Conservation (phyloP, 1,140 invertebrate genomes). For the Melanaphis sacchari region DNA sequence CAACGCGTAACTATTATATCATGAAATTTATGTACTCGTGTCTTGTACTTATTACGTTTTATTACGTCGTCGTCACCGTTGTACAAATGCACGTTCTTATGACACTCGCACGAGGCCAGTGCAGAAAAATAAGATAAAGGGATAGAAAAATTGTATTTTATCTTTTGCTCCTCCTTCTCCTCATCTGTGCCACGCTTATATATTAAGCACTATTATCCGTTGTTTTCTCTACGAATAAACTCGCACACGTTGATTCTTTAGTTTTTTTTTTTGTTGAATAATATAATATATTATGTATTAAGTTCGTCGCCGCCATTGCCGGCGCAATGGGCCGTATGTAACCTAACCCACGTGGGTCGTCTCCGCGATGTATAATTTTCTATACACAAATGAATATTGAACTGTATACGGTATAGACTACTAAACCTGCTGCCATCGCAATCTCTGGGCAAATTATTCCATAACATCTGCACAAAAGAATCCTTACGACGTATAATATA, state of each 20-base stretch:
- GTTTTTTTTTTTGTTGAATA: slow-evolving; percentile 9
- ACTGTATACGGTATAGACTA: not conserved
- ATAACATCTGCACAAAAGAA: slow-evolving; percentile 43
- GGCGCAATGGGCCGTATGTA: not conserved
- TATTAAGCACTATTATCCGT: not conserved
- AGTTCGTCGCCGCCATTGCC: not conserved
- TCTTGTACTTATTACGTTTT: slow-evolving; percentile 41
- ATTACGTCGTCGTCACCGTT: not conserved
- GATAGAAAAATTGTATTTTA: slow-evolving; percentile 13
- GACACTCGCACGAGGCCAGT: not conserved
- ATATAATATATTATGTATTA: slow-evolving; percentile 21
- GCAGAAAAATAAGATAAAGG: not conserved
- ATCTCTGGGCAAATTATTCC: slow-evolving; percentile 36
- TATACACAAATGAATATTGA: not conserved
- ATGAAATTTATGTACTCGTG: slow-evolving; percentile 42
- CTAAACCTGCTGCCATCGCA: not conserved
- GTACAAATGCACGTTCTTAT: not conserved
- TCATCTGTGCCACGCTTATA: not conserved
- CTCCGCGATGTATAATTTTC: not conserved
- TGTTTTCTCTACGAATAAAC: not conserved
- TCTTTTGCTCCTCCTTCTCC: not conserved
- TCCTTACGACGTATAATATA: not conserved
- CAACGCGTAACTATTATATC: slow-evolving; percentile 13
- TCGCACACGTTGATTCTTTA: not conserved
- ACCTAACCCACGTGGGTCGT: not conserved